Percentiles rank a stretch among this genome's conserved stretches.
Conservation (phyloP, 2,888 invertebrate genomes). For the Sicus ferrugineus region DNA sequence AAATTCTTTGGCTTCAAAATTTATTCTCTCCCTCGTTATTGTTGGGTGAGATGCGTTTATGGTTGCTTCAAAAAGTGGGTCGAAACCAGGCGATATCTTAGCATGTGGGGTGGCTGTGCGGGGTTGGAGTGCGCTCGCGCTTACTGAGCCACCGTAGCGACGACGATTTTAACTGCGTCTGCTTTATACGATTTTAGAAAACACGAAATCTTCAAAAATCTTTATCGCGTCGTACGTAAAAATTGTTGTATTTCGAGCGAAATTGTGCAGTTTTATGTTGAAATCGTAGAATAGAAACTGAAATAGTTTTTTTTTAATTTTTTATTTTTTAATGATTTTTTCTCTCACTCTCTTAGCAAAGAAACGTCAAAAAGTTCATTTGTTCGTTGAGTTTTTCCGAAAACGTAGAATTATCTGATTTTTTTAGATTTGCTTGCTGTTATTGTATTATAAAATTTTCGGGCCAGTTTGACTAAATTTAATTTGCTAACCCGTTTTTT, state of each 20-base stretch:
- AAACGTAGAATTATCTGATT: no score
- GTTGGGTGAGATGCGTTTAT: constrained; percentile 69
- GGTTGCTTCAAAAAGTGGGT: constrained; percentile 93
- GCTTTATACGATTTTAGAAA: background rate
- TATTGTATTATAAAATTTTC: no score
- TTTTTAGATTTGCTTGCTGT: no score
- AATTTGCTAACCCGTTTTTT: no score
- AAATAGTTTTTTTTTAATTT: background rate
- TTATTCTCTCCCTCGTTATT: constrained; percentile 36
- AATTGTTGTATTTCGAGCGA: background rate
- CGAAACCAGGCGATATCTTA: constrained; percentile 91
- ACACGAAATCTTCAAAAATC: no score
- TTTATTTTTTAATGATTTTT: no score
- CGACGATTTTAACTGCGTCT: background rate
- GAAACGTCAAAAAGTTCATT: no score
- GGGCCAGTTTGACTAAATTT: no score
- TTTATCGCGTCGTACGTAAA: no score
- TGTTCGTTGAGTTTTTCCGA: no score
- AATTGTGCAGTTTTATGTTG: constrained; percentile 13
- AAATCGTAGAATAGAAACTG: constrained; percentile 7
- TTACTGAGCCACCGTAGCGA: background rate
- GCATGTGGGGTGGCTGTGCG: constrained; percentile 69
- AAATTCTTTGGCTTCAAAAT: no score
- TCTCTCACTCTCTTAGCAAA: no score
- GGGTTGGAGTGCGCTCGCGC: constrained; percentile 37